Evolutionary conservation across 1,140 invertebrate genomes (phyloP).

Genomic region (Pseudomyrmex cubaensis): DNA sequence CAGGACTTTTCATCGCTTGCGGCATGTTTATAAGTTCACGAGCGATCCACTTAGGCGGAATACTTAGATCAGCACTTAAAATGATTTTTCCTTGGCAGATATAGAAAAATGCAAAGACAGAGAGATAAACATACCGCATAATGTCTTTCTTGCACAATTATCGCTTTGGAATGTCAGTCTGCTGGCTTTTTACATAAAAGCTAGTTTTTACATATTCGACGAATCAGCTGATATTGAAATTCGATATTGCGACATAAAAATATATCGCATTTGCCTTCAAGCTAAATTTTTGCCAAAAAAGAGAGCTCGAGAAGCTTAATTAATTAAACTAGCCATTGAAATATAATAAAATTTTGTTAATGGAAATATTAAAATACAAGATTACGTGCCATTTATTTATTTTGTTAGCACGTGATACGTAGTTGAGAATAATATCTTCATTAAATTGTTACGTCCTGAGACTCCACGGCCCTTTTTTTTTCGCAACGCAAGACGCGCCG

Average conservation of each 20-base stretch:
- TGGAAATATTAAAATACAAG: not conserved
- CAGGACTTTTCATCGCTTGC: conserved; percentile 41
- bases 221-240: not conserved
- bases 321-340: not conserved
- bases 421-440: not conserved
- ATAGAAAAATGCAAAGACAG: not conserved
- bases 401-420: not conserved
- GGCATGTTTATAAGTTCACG: conserved; percentile 21
- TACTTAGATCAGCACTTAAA: conserved; percentile 52
- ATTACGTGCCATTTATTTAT: not conserved
- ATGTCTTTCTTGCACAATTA: conserved; percentile 35
- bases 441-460: no score
- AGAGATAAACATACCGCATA: conserved; percentile 17
- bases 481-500: no score
- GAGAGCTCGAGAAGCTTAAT: not conserved
- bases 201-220: conserved; percentile 17
- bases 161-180: not conserved
- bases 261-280: no score
- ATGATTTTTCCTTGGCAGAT: conserved; percentile 33
- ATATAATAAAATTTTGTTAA: not conserved
- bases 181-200: conserved; percentile 15
- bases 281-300: no score
- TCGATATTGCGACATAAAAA: not conserved
- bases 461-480: no score
- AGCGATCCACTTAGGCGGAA: conserved; percentile 42